Base-by-base conservation (phyloP, 2,113 vertebrate species). In the Scartelaos histophorus region DNA sequence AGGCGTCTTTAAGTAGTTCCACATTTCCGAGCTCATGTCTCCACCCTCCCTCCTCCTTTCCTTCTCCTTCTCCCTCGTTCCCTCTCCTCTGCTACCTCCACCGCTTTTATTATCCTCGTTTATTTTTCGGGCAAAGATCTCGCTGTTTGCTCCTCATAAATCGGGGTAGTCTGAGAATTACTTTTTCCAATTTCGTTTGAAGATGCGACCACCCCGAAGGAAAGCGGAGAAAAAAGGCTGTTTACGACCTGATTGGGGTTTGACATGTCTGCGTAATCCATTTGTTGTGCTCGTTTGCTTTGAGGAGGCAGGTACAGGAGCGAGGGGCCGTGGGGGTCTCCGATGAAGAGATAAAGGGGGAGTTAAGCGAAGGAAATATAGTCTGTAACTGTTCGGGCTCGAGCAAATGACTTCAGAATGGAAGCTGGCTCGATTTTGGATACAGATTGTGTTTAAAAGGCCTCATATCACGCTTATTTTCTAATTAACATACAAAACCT, bases 1-100 rank as follows among this genome's bases (percentile, higher is more conserved):
- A 74, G 43, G 64, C 71, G 84, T n/a, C 72, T 21, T 64, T 87
- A 89, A 90, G 85, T 90, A 85, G 57, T 89, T 87, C 85, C 88
- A 89, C 46, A 89, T 90, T 89, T 61, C 75, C 7, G 73, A 71
- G 60, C 71, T 75, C 45, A 38, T 76, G 65, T 79, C 69, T 74
- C 60, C 76, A 53, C 46, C n/a, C 71, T 80, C 69, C 45, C 51
- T 60, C 76, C 22, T 72, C 70, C 72, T 24, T 21, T 13, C 21
- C 22, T 13, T 22, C 56, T 15, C 69, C 45, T 67, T 65, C 71
- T 60, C 25, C n/a, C 53, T n/a, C 53, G 2, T 25, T 12, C 68
- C 43, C 61, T 64, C 34, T 34, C 19, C 34, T 64, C 19, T 35
- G 29, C 4, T 35, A 15, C 34, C 19, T 43, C 34, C 19, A 12